Evolutionary conservation across 2,797 vertebrate genomes (phyloP).

Genomic region (Tympanoctomys barrerae): DNA sequence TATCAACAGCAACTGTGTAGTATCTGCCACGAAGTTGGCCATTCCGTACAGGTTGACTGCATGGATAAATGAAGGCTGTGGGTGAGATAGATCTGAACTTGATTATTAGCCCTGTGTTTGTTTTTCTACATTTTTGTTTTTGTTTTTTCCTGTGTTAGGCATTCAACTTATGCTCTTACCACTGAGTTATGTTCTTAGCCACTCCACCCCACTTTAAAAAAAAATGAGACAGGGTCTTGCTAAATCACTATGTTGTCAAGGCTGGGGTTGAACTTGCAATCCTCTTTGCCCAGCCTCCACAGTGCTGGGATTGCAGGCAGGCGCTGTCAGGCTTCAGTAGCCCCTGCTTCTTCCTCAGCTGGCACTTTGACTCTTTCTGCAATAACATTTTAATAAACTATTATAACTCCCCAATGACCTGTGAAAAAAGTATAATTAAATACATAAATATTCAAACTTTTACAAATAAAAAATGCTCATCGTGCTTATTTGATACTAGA

Average conservation of each 20-base stretch:
- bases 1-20: background rate
- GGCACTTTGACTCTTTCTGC: background rate
- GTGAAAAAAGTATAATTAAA: background rate
- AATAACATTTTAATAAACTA: background rate
- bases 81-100: background rate
- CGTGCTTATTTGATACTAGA: background rate
- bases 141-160: background rate
- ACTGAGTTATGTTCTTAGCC: background rate
- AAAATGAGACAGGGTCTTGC: background rate
- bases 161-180: background rate
- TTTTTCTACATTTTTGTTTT: background rate
- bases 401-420: background rate
- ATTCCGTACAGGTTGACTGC: background rate
- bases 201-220: too few relatives aligned
- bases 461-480: background rate
- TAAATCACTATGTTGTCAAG: background rate
- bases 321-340: background rate
- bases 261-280: background rate
- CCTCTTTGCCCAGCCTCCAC: background rate
- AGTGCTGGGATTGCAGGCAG: background rate
- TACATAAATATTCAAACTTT: background rate
- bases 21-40: background rate
- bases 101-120: background rate
- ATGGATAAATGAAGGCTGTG: background rate
- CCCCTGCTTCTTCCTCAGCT: background rate